These are phyloP conservation scores for Diarsia brunnea DNA, from an alignment of 2,888 invertebrate genomes.

Conservation along the genomic window DNA sequence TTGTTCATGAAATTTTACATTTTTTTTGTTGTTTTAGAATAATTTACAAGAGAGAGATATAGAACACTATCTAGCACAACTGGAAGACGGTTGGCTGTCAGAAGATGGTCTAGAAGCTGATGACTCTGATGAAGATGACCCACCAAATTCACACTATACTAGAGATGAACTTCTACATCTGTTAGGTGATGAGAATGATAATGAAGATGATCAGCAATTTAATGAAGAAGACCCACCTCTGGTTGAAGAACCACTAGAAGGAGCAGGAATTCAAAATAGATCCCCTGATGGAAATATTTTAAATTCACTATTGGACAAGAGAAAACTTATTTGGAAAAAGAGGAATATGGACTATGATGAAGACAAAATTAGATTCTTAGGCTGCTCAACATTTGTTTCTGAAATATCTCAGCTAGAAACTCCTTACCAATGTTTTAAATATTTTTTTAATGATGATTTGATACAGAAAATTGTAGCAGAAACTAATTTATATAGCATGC, in stretches of 20 bases:
- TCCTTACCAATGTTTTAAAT: slow-evolving; percentile 30
- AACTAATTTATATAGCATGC: slow-evolving; percentile 41
- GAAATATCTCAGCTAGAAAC: slow-evolving; percentile 10
- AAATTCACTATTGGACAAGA: slow-evolving; percentile 69
- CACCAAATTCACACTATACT: slow-evolving; percentile 58
- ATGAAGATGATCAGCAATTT: slow-evolving; percentile 44
- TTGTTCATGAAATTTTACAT: no score
- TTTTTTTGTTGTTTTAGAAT: slow-evolving; percentile 19
- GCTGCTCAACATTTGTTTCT: slow-evolving; percentile 3
- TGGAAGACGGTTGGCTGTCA: slow-evolving; percentile 71
- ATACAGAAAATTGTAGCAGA: slow-evolving; percentile 8
- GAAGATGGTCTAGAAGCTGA: slow-evolving; percentile 70
- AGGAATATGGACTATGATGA: slow-evolving; percentile 68
- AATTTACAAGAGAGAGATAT: slow-evolving; percentile 34
- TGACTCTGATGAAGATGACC: slow-evolving; percentile 69
- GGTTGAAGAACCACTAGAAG: slow-evolving; percentile 48
- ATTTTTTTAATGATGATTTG: slow-evolving; percentile 53
- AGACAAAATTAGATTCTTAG: slow-evolving; percentile 67
- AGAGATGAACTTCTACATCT: slow-evolving; percentile 63
- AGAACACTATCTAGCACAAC: slow-evolving; percentile 61
- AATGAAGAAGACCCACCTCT: slow-evolving; percentile 51
- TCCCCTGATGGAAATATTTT: slow-evolving; percentile 25
- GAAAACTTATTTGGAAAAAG: slow-evolving; percentile 72
- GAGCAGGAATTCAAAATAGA: slow-evolving; percentile 40
- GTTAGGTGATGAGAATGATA: slow-evolving; percentile 40